phyloP scores from a whole-genome alignment of 2,888 invertebrate genomes.

The Bombyx huttoni region DNA sequence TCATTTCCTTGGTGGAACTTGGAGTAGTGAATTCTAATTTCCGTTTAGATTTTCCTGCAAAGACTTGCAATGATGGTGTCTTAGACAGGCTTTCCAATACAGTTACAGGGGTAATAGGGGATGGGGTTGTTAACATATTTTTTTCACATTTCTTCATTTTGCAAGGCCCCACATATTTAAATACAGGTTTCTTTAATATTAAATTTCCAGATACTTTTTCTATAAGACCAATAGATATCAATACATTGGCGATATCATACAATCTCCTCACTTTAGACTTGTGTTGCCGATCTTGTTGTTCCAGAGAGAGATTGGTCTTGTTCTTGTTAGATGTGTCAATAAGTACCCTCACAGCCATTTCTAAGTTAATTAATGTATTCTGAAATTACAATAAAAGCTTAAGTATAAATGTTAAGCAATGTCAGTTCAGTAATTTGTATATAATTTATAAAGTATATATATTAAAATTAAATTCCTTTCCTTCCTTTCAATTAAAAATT shows the following conservation, averaged over 20 bases:
- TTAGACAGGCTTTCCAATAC: slow-evolving; percentile 32
- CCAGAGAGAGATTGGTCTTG: slow-evolving; percentile 61
- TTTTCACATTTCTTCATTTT: slow-evolving; percentile 48
- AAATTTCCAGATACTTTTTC: slow-evolving; percentile 76
- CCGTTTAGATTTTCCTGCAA: slow-evolving; percentile 53
- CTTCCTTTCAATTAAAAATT: not conserved
- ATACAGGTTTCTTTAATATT: slow-evolving; percentile 77
- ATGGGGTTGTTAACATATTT: slow-evolving; percentile 29
- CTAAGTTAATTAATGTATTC: slow-evolving; percentile 77
- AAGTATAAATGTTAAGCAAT: too few species aligned
- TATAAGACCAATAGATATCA: slow-evolving; percentile 81
- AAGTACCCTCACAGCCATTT: slow-evolving; percentile 77
- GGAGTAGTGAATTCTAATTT: slow-evolving; percentile 62
- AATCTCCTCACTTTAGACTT: slow-evolving; percentile 80
- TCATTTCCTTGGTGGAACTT: slow-evolving; percentile 38
- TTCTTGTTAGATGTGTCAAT: slow-evolving; percentile 65
- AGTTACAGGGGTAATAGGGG: slow-evolving; percentile 52
- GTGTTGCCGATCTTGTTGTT: slow-evolving; percentile 67
- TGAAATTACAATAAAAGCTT: slow-evolving; percentile 29
- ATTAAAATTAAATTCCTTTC: too few species aligned
- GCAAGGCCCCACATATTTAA: slow-evolving; percentile 74
- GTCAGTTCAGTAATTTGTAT: too few species aligned
- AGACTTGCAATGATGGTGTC: slow-evolving; percentile 39
- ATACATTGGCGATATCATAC: slow-evolving; percentile 85
- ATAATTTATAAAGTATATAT: not conserved